These are phyloP conservation scores for Odontocolon sp. DNA, from an alignment of 2,888 invertebrate species.

Conservation along the genomic window DNA sequence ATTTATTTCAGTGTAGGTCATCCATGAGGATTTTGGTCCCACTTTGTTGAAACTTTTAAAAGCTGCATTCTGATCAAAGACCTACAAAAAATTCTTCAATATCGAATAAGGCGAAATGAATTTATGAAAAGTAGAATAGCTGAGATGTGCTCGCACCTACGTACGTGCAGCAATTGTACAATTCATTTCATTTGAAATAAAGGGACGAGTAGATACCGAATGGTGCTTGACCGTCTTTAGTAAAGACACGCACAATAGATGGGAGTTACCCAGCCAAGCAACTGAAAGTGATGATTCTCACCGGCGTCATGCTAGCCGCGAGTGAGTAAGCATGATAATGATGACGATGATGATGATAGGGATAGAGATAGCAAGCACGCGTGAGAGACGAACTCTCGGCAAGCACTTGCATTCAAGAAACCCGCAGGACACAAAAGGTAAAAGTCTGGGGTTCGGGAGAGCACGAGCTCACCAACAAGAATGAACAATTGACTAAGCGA, in stretches of 20 bases:
- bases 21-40: too few relatives aligned
- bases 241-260: constrained; percentile 11
- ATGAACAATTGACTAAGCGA: constrained; percentile 25
- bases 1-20: too few relatives aligned
- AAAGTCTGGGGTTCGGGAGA: constrained; percentile 20
- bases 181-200: not conserved
- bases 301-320: constrained; percentile 8
- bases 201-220: too few relatives aligned
- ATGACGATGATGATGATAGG: not conserved
- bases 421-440: constrained; percentile 47
- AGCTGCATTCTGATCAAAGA: too few relatives aligned
- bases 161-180: not conserved
- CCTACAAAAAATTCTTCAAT: too few relatives aligned
- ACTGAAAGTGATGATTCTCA: constrained; percentile 48
- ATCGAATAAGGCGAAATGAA: too few relatives aligned
- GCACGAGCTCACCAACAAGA: constrained; percentile 18
- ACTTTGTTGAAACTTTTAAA: too few relatives aligned
- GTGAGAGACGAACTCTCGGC: constrained; percentile 31
- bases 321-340: constrained; percentile 38
- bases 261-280: constrained; percentile 10
- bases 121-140: not conserved
- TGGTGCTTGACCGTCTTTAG: too few relatives aligned
- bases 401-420: constrained; percentile 31
- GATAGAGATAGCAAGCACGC: not conserved
- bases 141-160: not conserved